Conservation (phyloP, 1,140 invertebrate species). For the Anastrepha obliqua region DNA sequence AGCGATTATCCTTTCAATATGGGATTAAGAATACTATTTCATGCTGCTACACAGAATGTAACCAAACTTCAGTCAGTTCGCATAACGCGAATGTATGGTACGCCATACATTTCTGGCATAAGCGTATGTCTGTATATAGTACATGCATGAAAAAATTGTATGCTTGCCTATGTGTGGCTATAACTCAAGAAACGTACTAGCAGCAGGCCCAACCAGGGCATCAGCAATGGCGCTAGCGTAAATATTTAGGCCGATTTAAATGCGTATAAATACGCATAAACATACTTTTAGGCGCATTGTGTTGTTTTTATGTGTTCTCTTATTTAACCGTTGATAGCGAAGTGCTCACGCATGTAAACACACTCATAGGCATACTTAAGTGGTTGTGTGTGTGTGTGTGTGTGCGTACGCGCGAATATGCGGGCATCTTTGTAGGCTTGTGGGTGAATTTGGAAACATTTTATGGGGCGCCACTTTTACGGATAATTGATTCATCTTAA, state of each 20-base stretch:
- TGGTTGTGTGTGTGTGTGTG: neutral
- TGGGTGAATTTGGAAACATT: neutral
- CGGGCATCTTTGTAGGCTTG: neutral
- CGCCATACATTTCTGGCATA: too few species aligned
- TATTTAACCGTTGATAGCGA: neutral
- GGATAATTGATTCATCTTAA: slow-evolving; percentile 47
- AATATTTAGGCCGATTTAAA: slow-evolving; percentile 1
- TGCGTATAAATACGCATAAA: slow-evolving; percentile 43
- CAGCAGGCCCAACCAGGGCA: neutral
- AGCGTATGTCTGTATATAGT: too few species aligned
- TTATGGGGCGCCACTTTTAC: slow-evolving; percentile 31
- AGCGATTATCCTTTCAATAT: slow-evolving; percentile 47
- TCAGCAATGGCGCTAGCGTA: neutral
- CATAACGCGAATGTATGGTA: neutral
- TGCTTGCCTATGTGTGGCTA: neutral
- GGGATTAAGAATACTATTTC: slow-evolving; percentile 6
- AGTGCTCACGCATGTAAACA: slow-evolving; percentile 8
- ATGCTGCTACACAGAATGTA: neutral
- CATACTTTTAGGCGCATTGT: slow-evolving; percentile 14
- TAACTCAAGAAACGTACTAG: neutral
- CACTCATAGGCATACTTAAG: neutral
- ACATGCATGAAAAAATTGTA: too few species aligned
- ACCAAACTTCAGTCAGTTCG: neutral
- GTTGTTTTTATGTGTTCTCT: slow-evolving; percentile 16
- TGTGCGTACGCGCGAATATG: neutral